Evolutionary conservation across 2,113 vertebrate genomes (phyloP), one percentile per base, ranked within the genome.

Genomic region (Mungos mungo): DNA sequence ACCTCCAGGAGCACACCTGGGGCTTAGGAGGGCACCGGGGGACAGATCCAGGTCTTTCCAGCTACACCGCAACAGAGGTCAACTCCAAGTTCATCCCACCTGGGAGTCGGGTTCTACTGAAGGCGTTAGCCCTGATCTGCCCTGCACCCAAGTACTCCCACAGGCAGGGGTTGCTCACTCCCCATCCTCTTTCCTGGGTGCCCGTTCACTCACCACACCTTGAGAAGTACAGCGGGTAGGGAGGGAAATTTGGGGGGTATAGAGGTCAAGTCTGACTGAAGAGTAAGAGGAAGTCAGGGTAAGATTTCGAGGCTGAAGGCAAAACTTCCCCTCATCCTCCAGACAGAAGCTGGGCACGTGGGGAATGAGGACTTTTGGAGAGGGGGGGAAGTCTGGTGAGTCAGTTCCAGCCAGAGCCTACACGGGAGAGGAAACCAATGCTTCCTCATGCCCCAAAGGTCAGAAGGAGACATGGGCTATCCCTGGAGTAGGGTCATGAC

Each of bases 381-480:
- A 38, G 13, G 1, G 5, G 18, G 10, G 63, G 63, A 21, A 63
- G 35, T 15, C 16, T 23, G 80, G 45, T 35, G 65, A 77, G 15
- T 16, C 33, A 31, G 80, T 23, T 65, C 13, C 29, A 35, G 72
- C 65, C 90, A 54, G 38, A 29, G 35, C 31, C 31, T 41, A n/a
- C 23, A 9, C 1, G 11, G 7, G 15, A 6, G 25, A 52, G 38
- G 54, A 71, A 45, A 54, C 0, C 29, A 3, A 52, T 0, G 14
- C 15, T 93, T 47, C 89, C 29, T 90, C 68, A 11, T 13, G 25
- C 29, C 35, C 47, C 82, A 25, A 54, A 89, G 54, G 38, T 74
- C 77, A n/a, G 35, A 57, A 71, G 41, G 52, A 76, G 41, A 65
- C 16, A 10, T 0, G 29, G 29, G 65, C 65, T 65, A 25, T 29